Conservation (phyloP, 2,113 vertebrate species). For the Hymenochirus boettgeri region DNA sequence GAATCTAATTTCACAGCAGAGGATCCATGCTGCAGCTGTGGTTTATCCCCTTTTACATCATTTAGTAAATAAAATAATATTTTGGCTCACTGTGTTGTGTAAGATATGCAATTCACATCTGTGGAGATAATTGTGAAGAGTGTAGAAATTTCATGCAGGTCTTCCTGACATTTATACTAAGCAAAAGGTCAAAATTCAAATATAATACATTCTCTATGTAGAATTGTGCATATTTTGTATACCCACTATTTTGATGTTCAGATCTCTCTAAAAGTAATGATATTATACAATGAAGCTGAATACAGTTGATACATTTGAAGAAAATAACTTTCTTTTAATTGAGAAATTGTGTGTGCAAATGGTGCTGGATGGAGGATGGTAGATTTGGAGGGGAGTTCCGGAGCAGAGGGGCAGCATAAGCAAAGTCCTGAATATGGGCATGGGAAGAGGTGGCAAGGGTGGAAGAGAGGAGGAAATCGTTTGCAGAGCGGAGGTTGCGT, state of each 20-base stretch:
- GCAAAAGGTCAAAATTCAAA: slow-evolving; percentile 41
- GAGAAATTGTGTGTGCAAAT: slow-evolving; percentile 8
- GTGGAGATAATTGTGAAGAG: background rate
- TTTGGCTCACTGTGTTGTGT: too few species aligned
- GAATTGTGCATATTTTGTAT: slow-evolving; percentile 38
- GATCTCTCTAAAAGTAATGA: slow-evolving; percentile 18
- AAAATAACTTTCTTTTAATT: slow-evolving; percentile 25
- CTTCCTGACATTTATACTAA: slow-evolving; percentile 38
- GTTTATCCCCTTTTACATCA: background rate
- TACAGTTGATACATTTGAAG: slow-evolving; percentile 19
- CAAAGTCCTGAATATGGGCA: too few species aligned
- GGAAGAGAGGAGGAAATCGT: too few species aligned
- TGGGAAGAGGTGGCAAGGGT: too few species aligned
- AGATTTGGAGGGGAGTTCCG: too few species aligned
- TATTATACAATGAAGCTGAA: slow-evolving; percentile 22
- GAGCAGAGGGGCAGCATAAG: too few species aligned
- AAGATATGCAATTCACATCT: background rate
- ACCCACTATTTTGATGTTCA: slow-evolving; percentile 39
- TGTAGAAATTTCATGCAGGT: slow-evolving; percentile 20
- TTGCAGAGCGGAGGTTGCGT: too few species aligned
- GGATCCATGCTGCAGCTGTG: background rate
- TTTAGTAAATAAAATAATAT: too few species aligned
- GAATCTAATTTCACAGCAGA: slow-evolving; percentile 18
- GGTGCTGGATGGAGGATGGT: too few species aligned
- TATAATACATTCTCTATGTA: slow-evolving; percentile 39